Evolutionary conservation across 1,140 invertebrate species (phyloP).

Genomic region (Bathynomus jamesi): DNA sequence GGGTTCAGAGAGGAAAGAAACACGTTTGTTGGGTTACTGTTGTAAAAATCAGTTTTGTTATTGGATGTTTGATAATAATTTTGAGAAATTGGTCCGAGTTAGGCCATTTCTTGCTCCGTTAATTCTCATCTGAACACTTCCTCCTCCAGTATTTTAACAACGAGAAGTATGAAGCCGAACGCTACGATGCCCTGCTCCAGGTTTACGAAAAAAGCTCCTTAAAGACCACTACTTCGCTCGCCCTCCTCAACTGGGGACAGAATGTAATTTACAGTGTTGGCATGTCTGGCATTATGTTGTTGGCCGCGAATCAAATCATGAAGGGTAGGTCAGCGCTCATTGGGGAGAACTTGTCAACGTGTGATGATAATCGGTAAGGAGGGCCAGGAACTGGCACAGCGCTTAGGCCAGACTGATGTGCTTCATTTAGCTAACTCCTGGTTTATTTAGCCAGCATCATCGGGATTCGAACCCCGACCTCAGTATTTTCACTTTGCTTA

Average conservation of each 20-base stretch:
- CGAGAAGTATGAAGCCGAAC: conserved; percentile 83
- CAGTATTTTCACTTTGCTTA: no score
- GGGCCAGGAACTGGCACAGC: no score
- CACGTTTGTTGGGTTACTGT: no score
- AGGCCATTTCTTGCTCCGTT: background rate
- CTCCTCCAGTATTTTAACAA: conserved; percentile 91
- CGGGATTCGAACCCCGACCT: no score
- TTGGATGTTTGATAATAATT: conserved; percentile 9
- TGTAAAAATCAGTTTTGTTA: no score
- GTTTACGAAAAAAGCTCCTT: conserved; percentile 86
- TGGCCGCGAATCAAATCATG: conserved; percentile 82
- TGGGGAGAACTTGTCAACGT: no score
- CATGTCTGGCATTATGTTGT: conserved; percentile 84
- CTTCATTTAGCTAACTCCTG: no score
- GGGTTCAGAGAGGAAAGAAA: no score
- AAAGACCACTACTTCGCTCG: conserved; percentile 89
- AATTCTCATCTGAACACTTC: conserved; percentile 28
- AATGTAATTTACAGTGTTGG: conserved; percentile 93
- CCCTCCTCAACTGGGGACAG: conserved; percentile 95
- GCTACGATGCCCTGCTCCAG: conserved; percentile 78
- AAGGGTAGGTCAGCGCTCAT: no score
- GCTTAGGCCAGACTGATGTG: no score
- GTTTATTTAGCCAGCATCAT: no score
- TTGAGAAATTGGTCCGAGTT: conserved; percentile 6
- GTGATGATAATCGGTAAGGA: no score